Evolutionary conservation across 2,113 vertebrate species (phyloP).

Genomic region (Ophthalmotilapia sp.): DNA sequence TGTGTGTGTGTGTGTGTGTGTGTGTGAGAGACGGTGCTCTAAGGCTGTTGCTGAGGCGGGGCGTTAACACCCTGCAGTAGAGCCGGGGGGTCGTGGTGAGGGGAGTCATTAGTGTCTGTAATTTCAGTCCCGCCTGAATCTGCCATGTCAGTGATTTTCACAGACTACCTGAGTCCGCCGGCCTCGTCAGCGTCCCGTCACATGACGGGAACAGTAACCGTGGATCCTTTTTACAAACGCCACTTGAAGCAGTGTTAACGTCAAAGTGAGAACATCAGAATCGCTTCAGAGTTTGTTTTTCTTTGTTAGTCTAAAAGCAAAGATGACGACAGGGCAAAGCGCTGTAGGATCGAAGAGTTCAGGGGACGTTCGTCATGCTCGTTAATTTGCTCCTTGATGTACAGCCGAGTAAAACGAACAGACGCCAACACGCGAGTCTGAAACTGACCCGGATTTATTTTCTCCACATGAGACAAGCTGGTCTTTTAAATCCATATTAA

Average conservation of each 20-base stretch:
- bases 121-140: conserved; percentile 33
- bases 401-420: not conserved
- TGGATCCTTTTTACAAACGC: not conserved
- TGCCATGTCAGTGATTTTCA: conserved; percentile 13
- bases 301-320: accelerated
- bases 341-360: not conserved
- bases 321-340: not conserved
- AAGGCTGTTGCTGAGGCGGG: not conserved
- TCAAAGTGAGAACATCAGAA: not conserved
- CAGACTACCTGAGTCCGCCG: not conserved
- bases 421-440: not conserved
- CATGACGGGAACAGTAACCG: not conserved
- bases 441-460: not conserved
- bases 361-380: not conserved
- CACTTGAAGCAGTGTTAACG: accelerated
- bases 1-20: not conserved
- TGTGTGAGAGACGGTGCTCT: not conserved
- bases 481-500: not conserved
- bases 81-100: not conserved
- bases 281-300: accelerated
- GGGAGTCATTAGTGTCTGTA: conserved; percentile 27
- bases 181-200: not conserved
- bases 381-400: not conserved
- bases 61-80: not conserved
- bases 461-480: not conserved